Base-by-base conservation (phyloP, 2,113 vertebrate genomes). In the Ceyx melanurus region DNA sequence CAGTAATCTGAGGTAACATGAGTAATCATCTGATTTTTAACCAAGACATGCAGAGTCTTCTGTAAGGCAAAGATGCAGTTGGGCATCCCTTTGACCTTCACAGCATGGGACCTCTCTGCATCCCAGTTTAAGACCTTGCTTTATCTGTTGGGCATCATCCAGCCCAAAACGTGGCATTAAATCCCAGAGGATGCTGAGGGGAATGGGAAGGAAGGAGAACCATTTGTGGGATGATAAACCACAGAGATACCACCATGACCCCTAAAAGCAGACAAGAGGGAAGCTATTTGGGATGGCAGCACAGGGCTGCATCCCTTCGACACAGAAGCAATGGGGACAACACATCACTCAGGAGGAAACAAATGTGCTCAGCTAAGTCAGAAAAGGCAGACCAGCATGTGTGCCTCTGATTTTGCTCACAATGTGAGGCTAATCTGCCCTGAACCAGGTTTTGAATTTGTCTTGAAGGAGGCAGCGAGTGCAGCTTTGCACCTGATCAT, bases 331-430 rank as follows among this genome's bases (percentile, higher is more conserved):
- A 57, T 0, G 2, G 31, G 45, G 80, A 72, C 1, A 6, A 64
- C 31, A 25, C 33, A 74, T 45, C 67, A 10, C 45, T 40, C 64
- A 48, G 0, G 0, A 73, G 50, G 31, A 72, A 73, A 84, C 40
- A 88, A 66, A 73, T 1, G 18, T 0, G 0, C 31, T 70, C 37
- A 62, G 25, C 5, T 33, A 35, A 40, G 16, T 11, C 21, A 23
- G 48, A 89, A 73, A 6, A 72, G 11, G 16, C 40, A 78, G 13
- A 19, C 19, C n/a, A 82, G 45, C 50, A 21, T 45, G 5, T 58
- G 20, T 1, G 14, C 28, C 62, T 43, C 40, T 2, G 14, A 12
- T 46, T 51, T 43, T 53, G 22, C 72, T 46, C 20, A 51, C 26
- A 14, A 26, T 2, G 1, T n/a, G 56, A 58, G 7, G 13, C n/a